Evolutionary conservation across 1,140 invertebrate species (phyloP), one percentile per base, ranked within the genome.

Genomic region (Scaptomyza hsui): DNA sequence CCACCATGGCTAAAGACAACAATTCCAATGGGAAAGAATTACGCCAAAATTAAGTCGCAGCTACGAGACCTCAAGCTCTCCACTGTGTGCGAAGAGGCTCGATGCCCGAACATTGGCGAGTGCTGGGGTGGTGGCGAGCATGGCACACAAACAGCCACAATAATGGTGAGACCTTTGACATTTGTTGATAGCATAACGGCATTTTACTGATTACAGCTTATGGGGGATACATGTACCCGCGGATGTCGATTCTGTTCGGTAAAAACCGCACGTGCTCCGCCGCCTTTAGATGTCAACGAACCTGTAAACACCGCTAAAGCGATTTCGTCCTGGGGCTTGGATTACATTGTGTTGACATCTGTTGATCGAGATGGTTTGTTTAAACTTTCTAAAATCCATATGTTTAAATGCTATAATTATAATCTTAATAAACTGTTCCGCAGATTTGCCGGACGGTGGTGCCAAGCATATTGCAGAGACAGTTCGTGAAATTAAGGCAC

Each of bases 41-140:
- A 95, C 90, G 94, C 93, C 72, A 94, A 94, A 85, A 92, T 99
- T 12, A 99, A 99, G 89, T 93, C 96, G 49, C 96, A 98, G 88
- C 92, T 99, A 9, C 92, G 97, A 57, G 94, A 95, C 12, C 93
- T 99, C 10, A 99, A 98, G 78, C 93, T 99, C 7, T 96, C 97
- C 80, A 99, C 99, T 2, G 99, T 99, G 1, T 99, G 99, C 92
- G 98, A 99, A 91, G 99, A 99, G 93, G 99, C 99, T 0, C 93
- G 97, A 71, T 99, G 99, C 94, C 99, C 99, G 0, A 99, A 99
- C 92, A 99, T 99, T 78, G 98, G 98, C 16, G 98, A 99, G 93
- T 99, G 99, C 92, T 99, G 99, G 99, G 98, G 98, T 71, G 98
- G 96, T n/a, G 96, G 96, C 52, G 94, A 95, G 78, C 94, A 97